phyloP scores from a whole-genome alignment of 2,888 invertebrate species.

The Dolichomitus sp. region DNA sequence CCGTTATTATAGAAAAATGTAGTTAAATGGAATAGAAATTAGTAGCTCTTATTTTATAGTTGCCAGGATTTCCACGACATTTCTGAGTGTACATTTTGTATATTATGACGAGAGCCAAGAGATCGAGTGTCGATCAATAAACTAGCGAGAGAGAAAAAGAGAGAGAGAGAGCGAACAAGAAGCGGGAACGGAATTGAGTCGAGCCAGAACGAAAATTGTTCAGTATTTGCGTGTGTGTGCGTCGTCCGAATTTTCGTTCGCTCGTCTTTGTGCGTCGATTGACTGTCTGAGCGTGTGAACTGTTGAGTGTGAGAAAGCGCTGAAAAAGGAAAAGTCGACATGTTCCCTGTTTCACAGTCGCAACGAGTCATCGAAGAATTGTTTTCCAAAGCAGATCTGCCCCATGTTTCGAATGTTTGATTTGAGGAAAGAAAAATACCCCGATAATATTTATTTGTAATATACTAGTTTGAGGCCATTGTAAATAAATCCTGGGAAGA shows the following conservation, averaged over 20 bases:
- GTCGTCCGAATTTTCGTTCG: background rate
- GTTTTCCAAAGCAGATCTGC: constrained; percentile 21
- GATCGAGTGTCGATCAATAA: constrained; percentile 32
- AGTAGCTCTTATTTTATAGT: too few relatives aligned
- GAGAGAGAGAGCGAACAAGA: constrained; percentile 37
- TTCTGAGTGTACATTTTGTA: background rate
- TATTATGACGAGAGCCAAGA: constrained; percentile 12
- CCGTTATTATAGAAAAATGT: too few relatives aligned
- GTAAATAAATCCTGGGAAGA: constrained; percentile 66
- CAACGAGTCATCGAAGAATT: constrained; percentile 19
- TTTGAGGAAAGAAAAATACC: constrained; percentile 8
- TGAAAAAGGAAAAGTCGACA: constrained; percentile 8
- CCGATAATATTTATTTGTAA: constrained; percentile 71
- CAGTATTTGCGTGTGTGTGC: constrained; percentile 64
- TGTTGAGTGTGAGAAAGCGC: background rate
- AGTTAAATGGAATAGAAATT: too few relatives aligned
- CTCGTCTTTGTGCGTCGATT: constrained; percentile 7
- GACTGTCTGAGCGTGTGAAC: constrained; percentile 7
- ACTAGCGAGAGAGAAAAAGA: constrained; percentile 23
- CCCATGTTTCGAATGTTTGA: constrained; percentile 19
- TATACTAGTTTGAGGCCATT: constrained; percentile 60
- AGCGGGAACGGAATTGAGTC: constrained; percentile 13
- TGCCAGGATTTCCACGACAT: too few relatives aligned
- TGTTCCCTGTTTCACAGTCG: constrained; percentile 19
- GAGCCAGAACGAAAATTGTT: constrained; percentile 52